Percentiles rank a stretch among this genome's conserved stretches.
These are phyloP conservation scores for Chorisops tibialis DNA, from an alignment of 2,888 invertebrate genomes.

Conservation along the genomic window DNA sequence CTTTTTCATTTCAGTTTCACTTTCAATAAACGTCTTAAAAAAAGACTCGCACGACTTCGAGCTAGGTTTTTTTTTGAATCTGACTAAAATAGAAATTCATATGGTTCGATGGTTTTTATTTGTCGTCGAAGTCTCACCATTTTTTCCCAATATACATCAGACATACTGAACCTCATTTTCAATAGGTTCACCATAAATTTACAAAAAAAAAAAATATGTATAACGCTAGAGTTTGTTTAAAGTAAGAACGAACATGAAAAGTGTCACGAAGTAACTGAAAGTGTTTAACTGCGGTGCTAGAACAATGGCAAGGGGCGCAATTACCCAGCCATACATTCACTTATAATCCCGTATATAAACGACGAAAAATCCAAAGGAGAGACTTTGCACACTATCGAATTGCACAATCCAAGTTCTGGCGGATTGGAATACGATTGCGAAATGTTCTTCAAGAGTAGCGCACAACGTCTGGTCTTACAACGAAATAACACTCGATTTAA, in stretches of 20 bases:
- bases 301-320: constrained; percentile 2
- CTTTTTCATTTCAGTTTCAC: too few species aligned
- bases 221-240: too few species aligned
- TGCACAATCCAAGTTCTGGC: not conserved
- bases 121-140: not conserved
- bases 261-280: too few species aligned
- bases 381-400: not conserved
- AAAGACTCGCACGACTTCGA: too few species aligned
- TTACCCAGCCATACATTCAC: not conserved
- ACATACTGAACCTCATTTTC: not conserved
- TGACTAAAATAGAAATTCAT: too few species aligned
- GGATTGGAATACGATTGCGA: not conserved
- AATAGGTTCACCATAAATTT: not conserved
- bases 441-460: not conserved
- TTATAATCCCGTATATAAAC: too few species aligned
- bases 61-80: too few species aligned
- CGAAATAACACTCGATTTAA: not conserved
- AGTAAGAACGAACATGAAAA: too few species aligned
- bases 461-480: not conserved
- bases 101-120: too few species aligned
- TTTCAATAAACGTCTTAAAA: too few species aligned
- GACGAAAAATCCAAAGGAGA: not conserved
- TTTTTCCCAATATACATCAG: not conserved
- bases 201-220: too few species aligned
- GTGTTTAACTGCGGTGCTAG: not conserved